Conservation (phyloP, 2,797 vertebrate genomes). For the Dendrocincla tyrannina region DNA sequence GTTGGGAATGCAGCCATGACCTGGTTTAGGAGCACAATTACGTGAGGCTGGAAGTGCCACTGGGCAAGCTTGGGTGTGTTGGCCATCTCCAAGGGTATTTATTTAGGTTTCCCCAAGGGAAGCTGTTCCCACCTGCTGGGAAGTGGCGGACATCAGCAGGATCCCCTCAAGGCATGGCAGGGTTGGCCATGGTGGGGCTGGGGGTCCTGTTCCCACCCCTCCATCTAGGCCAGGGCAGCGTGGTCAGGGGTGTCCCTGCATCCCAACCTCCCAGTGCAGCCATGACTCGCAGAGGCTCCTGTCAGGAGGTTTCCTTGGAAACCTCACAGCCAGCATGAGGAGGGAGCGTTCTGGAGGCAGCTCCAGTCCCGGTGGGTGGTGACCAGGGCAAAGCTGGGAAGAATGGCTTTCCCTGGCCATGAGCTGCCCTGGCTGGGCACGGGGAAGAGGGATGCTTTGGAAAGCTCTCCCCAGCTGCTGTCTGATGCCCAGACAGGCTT, state of each 20-base stretch:
- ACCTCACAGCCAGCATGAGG: background rate
- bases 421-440: accelerated
- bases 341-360: background rate
- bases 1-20: background rate
- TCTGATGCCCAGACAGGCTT: background rate
- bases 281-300: background rate
- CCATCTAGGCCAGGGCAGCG: accelerated
- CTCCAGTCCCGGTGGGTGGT: background rate
- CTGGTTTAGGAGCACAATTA: background rate
- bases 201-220: accelerated
- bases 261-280: background rate
- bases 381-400: background rate
- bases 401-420: background rate
- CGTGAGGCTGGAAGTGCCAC: background rate
- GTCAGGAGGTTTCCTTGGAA: slow-evolving; percentile 46
- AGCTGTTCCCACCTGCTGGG: background rate
- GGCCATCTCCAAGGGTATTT: background rate
- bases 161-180: background rate
- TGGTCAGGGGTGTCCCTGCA: accelerated
- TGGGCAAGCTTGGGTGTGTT: background rate
- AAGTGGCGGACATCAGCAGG: background rate
- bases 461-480: background rate
- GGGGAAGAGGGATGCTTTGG: accelerated
- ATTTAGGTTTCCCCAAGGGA: background rate
- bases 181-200: accelerated